Evolutionary conservation across 2,888 invertebrate genomes (phyloP).

Genomic region (Perdita meconis): DNA sequence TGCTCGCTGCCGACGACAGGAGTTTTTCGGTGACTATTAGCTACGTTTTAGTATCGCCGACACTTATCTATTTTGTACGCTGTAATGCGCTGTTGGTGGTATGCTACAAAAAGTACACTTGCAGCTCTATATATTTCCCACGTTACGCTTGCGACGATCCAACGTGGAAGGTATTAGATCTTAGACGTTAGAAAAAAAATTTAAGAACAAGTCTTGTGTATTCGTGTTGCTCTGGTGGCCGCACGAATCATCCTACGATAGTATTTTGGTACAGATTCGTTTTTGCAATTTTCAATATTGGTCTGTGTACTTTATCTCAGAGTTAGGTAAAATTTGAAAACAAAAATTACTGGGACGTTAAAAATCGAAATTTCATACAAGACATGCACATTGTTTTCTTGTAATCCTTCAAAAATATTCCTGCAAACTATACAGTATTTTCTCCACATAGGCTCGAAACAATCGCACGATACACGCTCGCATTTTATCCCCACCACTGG

Average conservation of each 20-base stretch:
- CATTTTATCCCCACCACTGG: too few relatives aligned
- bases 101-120: slow-evolving; percentile 53
- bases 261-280: slow-evolving; percentile 30
- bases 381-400: too few relatives aligned
- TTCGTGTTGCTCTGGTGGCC: slow-evolving; percentile 3
- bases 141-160: slow-evolving; percentile 38
- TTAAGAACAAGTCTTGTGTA: not conserved
- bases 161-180: slow-evolving; percentile 41
- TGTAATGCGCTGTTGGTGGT: slow-evolving; percentile 56
- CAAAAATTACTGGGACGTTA: too few relatives aligned
- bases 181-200: not conserved
- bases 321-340: too few relatives aligned
- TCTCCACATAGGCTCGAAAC: too few relatives aligned
- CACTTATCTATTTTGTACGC: slow-evolving; percentile 58
- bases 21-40: slow-evolving; percentile 87
- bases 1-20: slow-evolving; percentile 87
- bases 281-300: not conserved
- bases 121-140: slow-evolving; percentile 22
- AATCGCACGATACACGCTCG: too few relatives aligned
- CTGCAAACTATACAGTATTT: too few relatives aligned
- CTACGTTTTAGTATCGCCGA: slow-evolving; percentile 78
- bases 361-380: too few relatives aligned
- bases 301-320: not conserved
- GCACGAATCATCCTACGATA: slow-evolving; percentile 3
- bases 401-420: too few relatives aligned